Conservation (phyloP, 2,888 invertebrate genomes). For the Icerya purchasi region DNA sequence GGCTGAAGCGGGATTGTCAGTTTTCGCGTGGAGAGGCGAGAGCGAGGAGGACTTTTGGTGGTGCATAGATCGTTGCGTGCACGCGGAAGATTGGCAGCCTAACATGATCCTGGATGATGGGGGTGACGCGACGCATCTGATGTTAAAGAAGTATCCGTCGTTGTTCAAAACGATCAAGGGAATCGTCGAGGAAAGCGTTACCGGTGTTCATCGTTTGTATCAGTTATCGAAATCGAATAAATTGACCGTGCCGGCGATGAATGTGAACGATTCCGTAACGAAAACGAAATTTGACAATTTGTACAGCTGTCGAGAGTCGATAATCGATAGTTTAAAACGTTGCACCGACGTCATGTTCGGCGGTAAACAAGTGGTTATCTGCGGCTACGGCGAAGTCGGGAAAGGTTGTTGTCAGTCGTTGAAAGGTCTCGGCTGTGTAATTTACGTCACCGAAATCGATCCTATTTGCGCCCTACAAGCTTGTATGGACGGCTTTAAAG, state of each 20-base stretch:
- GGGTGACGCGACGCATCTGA: conserved; percentile 86
- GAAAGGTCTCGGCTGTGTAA: conserved; percentile 83
- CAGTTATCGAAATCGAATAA: conserved; percentile 87
- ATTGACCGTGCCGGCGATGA: conserved; percentile 89
- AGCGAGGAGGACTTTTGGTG: conserved; percentile 98
- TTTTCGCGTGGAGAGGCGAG: conserved; percentile 94
- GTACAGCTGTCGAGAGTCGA: conserved; percentile 83
- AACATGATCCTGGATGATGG: conserved; percentile 97
- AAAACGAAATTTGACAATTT: conserved; percentile 96
- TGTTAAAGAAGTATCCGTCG: conserved; percentile 84
- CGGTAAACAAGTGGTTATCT: conserved; percentile 86
- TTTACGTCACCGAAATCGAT: conserved; percentile 84
- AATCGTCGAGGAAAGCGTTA: conserved; percentile 92
- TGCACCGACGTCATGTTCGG: conserved; percentile 95
- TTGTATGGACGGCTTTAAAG: conserved; percentile 90
- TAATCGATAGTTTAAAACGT: conserved; percentile 65
- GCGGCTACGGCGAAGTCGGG: conserved; percentile 93
- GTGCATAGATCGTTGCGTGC: conserved; percentile 92
- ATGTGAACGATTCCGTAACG: conserved; percentile 93
- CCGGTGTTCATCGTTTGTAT: conserved; percentile 91
- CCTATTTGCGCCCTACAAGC: conserved; percentile 95
- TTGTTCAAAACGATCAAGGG: conserved; percentile 85
- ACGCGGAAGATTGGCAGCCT: conserved; percentile 81
- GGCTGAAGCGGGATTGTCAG: conserved; percentile 35
- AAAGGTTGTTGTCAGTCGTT: conserved; percentile 91